Evolutionary conservation across 2,797 vertebrate genomes (phyloP), one percentile per base, ranked within the genome.

Genomic region (Pantherophis alleghaniensis): DNA sequence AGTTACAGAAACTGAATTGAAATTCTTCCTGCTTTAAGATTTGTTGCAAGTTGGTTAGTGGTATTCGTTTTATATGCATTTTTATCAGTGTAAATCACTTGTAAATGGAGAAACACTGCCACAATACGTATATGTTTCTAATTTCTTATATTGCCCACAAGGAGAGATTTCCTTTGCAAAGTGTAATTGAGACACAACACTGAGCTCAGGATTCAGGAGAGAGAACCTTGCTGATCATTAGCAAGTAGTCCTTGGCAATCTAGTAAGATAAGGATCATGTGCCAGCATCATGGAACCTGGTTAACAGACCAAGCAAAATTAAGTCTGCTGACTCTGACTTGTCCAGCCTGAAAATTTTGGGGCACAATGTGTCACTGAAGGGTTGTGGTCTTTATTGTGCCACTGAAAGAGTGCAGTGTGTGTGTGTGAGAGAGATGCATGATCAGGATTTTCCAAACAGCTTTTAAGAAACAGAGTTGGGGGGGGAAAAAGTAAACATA

Each of bases 181-280:
- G 94, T 93, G 95, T 98, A 97, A 97, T 95, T 98, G 97, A 98
- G 97, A 98, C 96, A 96, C 98, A 98, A 97, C 94, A 7, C 92
- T 96, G 92, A 88, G n/a, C 94, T 95, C 94, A 94, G 94, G 96
- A 95, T 95, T 95, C 96, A 94, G 95, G 96, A 97, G 96, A 97
- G 95, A 95, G 93, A 96, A 93, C 86, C 24, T 92, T 94, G 95
- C 94, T 95, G 96, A 94, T 94, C 92, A 55, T 97, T 97, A 97
- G 95, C 90, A 96, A 97, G 96, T 95, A 95, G 89, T 94, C 95
- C 90, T 90, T 96, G 96, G 92, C 79, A 94, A 94, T 96, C 92
- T 86, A 53, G 90, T 96, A 95, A 94, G 96, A 91, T 83, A 26
- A 95, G 93, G 59, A 96, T 93, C 95, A 92, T 93, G 94, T 93